phyloP scores from a whole-genome alignment of 2,888 invertebrate genomes.

The Patella pellucida region DNA sequence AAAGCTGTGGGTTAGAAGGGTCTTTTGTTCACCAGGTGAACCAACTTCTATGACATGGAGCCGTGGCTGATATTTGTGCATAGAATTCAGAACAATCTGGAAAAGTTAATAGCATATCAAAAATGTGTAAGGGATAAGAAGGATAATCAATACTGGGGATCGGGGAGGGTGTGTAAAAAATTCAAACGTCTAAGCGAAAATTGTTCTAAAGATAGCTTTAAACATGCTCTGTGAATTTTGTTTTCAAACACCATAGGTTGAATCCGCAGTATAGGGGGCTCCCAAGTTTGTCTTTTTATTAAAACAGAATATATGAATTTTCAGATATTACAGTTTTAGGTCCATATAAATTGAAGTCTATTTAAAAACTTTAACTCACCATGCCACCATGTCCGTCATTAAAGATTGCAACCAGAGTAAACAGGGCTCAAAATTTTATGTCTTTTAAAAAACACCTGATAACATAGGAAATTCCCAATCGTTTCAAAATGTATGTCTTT shows the following conservation, averaged over 20 bases:
- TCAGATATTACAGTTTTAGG: too few species aligned
- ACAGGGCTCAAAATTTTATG: too few species aligned
- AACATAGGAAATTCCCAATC: too few species aligned
- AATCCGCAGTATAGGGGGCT: too few species aligned
- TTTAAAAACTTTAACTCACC: too few species aligned
- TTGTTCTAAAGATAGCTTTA: neutral
- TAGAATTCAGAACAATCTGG: conserved; percentile 67
- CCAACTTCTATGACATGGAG: conserved; percentile 66
- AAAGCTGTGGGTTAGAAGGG: conserved; percentile 62
- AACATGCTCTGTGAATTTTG: neutral
- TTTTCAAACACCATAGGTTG: neutral
- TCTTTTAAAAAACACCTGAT: too few species aligned
- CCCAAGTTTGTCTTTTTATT: neutral
- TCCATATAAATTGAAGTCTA: too few species aligned
- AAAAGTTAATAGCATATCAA: conserved; percentile 21
- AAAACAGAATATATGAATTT: neutral
- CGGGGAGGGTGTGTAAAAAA: neutral
- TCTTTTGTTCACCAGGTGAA: conserved; percentile 55
- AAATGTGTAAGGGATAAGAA: neutral
- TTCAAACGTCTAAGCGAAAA: neutral
- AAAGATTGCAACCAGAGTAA: too few species aligned
- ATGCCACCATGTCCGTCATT: too few species aligned
- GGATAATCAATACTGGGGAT: neutral
- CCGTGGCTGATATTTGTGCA: conserved; percentile 69
- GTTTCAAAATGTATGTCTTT: too few species aligned